Conservation (phyloP, 1,140 invertebrate genomes). For the Drosophila sechellia region DNA sequence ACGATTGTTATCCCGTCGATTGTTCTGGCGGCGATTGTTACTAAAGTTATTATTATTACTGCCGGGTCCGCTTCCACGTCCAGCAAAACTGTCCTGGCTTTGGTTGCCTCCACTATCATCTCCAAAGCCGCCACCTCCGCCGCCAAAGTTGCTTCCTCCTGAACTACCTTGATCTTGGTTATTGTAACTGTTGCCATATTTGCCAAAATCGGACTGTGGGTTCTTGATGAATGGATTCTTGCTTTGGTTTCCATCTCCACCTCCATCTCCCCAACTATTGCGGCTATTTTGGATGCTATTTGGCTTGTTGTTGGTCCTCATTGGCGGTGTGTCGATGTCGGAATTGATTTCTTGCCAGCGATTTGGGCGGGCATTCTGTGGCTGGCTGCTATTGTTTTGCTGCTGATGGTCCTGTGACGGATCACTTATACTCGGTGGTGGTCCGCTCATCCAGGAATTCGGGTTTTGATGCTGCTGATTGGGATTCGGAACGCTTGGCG, state of each 20-base stretch:
- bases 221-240: constrained; percentile 17
- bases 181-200: constrained; percentile 12
- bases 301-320: constrained; percentile 9
- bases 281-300: constrained; percentile 20
- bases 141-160: not conserved
- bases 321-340: constrained; percentile 1
- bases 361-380: constrained; percentile 22
- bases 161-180: constrained; percentile 3
- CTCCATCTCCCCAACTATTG: constrained; percentile 17
- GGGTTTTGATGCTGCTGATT: not conserved
- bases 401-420: constrained; percentile 16
- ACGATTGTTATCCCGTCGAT: constrained; percentile 39
- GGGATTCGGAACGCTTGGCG: not conserved
- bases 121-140: not conserved
- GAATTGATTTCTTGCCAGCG: constrained; percentile 31
- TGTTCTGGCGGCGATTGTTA: constrained; percentile 28
- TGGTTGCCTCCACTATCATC: not conserved
- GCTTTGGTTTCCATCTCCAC: not conserved
- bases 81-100: constrained; percentile 11
- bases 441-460: constrained; percentile 23
- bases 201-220: not conserved
- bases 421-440: constrained; percentile 13
- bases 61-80: too few relatives aligned
- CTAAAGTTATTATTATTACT: constrained; percentile 19
- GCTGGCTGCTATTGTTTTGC: constrained; percentile 9